phyloP scores from a whole-genome alignment of 2,888 invertebrate species.

The Caradrina kadenii region DNA sequence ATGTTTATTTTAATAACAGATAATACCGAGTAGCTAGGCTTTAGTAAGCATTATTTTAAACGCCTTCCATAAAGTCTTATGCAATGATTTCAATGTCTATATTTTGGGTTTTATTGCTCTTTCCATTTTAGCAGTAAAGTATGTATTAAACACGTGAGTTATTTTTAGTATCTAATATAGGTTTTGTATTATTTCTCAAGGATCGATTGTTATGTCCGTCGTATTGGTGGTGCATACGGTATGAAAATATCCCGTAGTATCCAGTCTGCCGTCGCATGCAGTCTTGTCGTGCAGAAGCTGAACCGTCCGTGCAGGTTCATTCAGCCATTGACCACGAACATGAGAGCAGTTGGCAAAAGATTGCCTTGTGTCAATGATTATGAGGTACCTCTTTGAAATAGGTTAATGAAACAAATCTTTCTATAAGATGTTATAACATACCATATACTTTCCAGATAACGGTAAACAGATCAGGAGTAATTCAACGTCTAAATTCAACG shows the following conservation, averaged over 20 bases:
- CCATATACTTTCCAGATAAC: constrained; percentile 63
- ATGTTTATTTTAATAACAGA: not conserved
- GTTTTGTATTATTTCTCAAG: constrained; percentile 75
- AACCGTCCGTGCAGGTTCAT: constrained; percentile 92
- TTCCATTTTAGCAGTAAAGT: not conserved
- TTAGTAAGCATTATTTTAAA: not conserved
- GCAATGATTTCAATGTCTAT: constrained; percentile 3
- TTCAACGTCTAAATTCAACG: constrained; percentile 86
- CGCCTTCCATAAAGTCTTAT: not conserved
- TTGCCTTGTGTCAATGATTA: constrained; percentile 84
- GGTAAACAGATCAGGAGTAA: constrained; percentile 82
- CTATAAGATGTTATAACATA: not conserved
- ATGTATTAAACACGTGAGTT: not conserved
- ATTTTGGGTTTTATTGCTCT: not conserved
- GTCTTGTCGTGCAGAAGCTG: constrained; percentile 91
- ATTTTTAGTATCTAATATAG: not conserved
- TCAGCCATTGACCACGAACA: constrained; percentile 91
- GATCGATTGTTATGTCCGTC: constrained; percentile 90
- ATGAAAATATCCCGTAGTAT: constrained; percentile 92
- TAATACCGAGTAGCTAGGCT: not conserved
- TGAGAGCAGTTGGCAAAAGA: constrained; percentile 91
- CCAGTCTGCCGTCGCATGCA: constrained; percentile 91
- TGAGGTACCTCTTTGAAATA: constrained; percentile 73
- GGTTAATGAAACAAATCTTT: not conserved
- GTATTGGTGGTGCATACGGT: constrained; percentile 91